These are phyloP conservation scores for Megalopta genalis DNA, from an alignment of 1,140 invertebrate genomes.

Conservation along the genomic window DNA sequence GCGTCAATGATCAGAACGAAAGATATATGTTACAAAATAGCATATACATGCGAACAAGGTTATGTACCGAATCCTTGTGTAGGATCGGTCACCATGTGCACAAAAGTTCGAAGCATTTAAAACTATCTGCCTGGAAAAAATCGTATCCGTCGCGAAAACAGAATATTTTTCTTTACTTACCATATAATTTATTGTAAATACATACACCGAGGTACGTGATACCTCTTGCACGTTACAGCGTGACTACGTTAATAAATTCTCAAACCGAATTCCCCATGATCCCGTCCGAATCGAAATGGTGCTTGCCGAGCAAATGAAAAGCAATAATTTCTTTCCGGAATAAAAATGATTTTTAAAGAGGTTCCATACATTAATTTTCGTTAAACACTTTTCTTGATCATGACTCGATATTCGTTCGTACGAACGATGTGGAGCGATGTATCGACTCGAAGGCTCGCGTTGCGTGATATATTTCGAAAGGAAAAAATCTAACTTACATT, in stretches of 20 bases:
- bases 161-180: slow-evolving; percentile 43
- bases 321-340: neutral
- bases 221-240: slow-evolving; percentile 23
- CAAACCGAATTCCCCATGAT: neutral
- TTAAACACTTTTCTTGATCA: slow-evolving; percentile 5
- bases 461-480: slow-evolving; percentile 10
- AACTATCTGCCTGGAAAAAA: neutral
- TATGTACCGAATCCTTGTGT: slow-evolving; percentile 51
- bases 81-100: neutral
- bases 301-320: neutral
- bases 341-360: neutral
- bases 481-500: neutral
- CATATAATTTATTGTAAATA: slow-evolving; percentile 33
- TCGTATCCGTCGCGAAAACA: neutral
- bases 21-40: neutral
- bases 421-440: neutral
- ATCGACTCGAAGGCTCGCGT: slow-evolving; percentile 2
- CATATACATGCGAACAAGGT: slow-evolving; percentile 50
- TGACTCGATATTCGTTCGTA: neutral
- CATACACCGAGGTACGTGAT: slow-evolving; percentile 8
- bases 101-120: slow-evolving; percentile 25
- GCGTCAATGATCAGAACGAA: neutral
- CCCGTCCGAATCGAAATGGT: neutral
- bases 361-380: neutral
- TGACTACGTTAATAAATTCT: slow-evolving; percentile 31